Evolutionary conservation across 2,888 invertebrate genomes (phyloP), one percentile per base, ranked within the genome.

Genomic region (Andrena trimmerana): DNA sequence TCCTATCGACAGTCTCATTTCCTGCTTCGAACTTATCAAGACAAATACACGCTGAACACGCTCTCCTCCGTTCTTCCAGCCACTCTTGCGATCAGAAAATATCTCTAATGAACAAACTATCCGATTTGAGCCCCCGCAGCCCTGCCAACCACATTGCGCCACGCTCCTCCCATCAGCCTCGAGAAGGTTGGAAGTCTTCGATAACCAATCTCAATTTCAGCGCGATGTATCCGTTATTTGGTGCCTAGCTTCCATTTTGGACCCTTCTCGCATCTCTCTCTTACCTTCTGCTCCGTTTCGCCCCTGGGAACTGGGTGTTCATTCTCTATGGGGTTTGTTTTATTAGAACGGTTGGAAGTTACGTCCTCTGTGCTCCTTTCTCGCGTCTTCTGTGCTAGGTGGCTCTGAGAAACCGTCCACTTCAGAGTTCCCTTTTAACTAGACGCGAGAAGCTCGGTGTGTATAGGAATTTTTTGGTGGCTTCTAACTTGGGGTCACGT

Each of bases 31-130:
- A 90, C 88, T 91, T 92, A 90, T 92, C 89, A 91, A 91, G 91
- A 91, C 90, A 91, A 92, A 92, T 92, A 91, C 89, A 90, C 81
- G 81, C 13, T 59, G 84, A 86, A 80, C 78, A 81, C 83, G 75
- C 85, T 80, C 70, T 54, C 65, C 78, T 73, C 68, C 24, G 10
- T 83, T 78, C 84, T 76, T 66, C 60, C 79, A 74, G 73, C 50
- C 74, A 77, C 78, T 83, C 76, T 80, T 59, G 60, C 86, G 78
- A 83, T 85, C 81, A 88, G 82, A 86, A 91, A 91, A 90, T 90
- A 90, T 88, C 89, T 88, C 87, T 91, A 92, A 91, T 91, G 91
- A 92, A 92, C 90, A 89, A 91, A 91, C 90, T 92, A 91, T 90
- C 89, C 90, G 88, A 89, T 90, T 91, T 87, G 81, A 88, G 84